phyloP scores from a whole-genome alignment of 2,797 vertebrate species.

The Oceanodroma leucorhoa region DNA sequence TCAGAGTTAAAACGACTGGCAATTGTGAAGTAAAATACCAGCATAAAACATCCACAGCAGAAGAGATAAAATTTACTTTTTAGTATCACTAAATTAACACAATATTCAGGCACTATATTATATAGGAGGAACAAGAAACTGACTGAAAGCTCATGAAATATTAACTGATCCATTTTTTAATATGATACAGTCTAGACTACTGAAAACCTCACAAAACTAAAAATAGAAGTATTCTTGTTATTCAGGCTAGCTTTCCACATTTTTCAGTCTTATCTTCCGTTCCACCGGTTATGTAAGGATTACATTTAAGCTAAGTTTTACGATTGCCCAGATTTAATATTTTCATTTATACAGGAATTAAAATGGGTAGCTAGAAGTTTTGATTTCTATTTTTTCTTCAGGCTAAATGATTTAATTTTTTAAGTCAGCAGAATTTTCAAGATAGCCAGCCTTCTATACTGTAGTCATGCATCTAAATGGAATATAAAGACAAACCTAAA shows the following conservation, averaged over 20 bases:
- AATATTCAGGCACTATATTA: not conserved
- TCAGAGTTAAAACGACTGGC: not conserved
- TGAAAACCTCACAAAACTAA: slow-evolving; percentile 14
- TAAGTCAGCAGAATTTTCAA: slow-evolving; percentile 79
- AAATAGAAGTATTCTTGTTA: not conserved
- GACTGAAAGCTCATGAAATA: slow-evolving; percentile 19
- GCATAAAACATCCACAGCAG: not conserved
- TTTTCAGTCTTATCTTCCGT: not conserved
- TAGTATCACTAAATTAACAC: not conserved
- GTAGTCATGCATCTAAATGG: slow-evolving; percentile 78
- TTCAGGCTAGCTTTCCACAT: not conserved
- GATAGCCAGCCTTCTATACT: slow-evolving; percentile 67
- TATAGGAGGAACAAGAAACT: not conserved
- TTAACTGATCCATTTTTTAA: not conserved
- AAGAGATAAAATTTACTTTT: not conserved
- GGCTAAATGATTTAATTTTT: slow-evolving; percentile 74
- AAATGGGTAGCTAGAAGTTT: slow-evolving; percentile 57
- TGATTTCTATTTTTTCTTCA: slow-evolving; percentile 71
- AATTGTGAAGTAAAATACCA: slow-evolving; percentile 30
- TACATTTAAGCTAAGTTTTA: slow-evolving; percentile 13
- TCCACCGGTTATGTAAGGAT: not conserved
- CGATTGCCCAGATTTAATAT: slow-evolving; percentile 11
- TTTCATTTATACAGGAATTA: slow-evolving; percentile 71
- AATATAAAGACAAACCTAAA: slow-evolving; percentile 80
- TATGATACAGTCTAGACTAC: slow-evolving; percentile 13